Evolutionary conservation across 2,113 vertebrate species (phyloP), one percentile per base, ranked within the genome.

Genomic region (Sylvia atricapilla): DNA sequence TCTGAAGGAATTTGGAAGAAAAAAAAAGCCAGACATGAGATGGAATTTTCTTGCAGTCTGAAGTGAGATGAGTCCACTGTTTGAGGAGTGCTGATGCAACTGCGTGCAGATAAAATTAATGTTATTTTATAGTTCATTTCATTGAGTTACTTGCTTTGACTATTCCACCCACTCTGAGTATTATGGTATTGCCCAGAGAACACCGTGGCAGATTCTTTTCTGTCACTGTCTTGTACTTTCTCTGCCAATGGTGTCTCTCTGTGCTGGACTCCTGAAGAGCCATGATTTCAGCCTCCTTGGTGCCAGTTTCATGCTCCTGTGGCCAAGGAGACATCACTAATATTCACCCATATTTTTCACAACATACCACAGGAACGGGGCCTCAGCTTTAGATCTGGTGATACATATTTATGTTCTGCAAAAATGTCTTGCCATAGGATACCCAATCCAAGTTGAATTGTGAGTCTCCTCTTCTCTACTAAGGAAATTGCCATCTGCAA

Each of bases 401-500:
- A 93, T 89, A 72, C 58, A 73, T 92, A 95, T 91, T 96, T 91
- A 91, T 94, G 58, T 80, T 91, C 87, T 78, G 39, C 44, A 92
- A 92, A 84, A 90, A 83, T 11, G 37, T 47, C 89, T 96, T 90
- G 88, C 89, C 8, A 23, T 47, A 85, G 92, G 87, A 96, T 69
- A 86, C 64, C 55, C 59, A 91, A 8, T 64, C 87, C 87, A 67
- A 55, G 82, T 67, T 62, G 87, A 90, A 90, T 78, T 74, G 84
- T 88, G 82, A 91, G 84, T 62, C 76, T 90, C 55, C 84, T 90
- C 90, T 94, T 89, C 69, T 73, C 76, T 69, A 1, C 35, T 49
- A 27, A 14, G 89, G 87, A 96, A 96, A 97, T 97, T 97, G 96
- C 79, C 92, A 94, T 96, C 96, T 95, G 87, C 94, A 97, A 97